Base-by-base conservation (phyloP, 1,140 invertebrate genomes). In the Papilio xuthus region DNA sequence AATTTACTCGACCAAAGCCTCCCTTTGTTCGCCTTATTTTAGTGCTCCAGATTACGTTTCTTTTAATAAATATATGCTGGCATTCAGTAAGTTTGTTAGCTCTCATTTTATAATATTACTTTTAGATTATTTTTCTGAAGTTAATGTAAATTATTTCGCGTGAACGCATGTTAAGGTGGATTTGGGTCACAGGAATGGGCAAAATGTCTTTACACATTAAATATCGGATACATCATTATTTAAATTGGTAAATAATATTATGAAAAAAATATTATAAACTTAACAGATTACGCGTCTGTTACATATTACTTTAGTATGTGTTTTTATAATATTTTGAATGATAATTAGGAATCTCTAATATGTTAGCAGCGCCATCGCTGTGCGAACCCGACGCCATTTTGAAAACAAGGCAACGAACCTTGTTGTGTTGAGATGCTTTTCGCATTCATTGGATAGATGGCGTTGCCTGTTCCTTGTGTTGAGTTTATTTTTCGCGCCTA, bases 311-410 rank as follows among this genome's bases (percentile, higher is more conserved):
- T 53, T 20, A 53, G 18, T 53, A 53, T 18, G 50, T 15, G 60
- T 28, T 15, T 63, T 2, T 56, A 20, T n/a, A 8, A 1, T 56
- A 63, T 28, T 63, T 63, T 26, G 60, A 63, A 28, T 63, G 12
- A 28, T 28, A 28, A 53, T 53, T 63, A 15, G 60, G 1, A 9
- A 26, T 63, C 12, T 28, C 20, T 28, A 67, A 67, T 67, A 28
- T 28, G 60, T 67, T 13, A 73, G 44, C 26, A 75, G 73, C 73
- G 73, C 73, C 73, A 75, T 56, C 73, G 47, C 13, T 75, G 47
- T 26, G 73, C 56, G 20, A 37, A 56, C 50, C 32, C 8, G 23
- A 56, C 28, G 73, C 47, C 47, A 56, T 56, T 75, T 56, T 37
- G 0, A n/a, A 75, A 75, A 53, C 73, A 28, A 37, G 26, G 26